These are phyloP conservation scores for Hemiprocne comata DNA, from an alignment of 2,113 vertebrate genomes.

Conservation along the genomic window DNA sequence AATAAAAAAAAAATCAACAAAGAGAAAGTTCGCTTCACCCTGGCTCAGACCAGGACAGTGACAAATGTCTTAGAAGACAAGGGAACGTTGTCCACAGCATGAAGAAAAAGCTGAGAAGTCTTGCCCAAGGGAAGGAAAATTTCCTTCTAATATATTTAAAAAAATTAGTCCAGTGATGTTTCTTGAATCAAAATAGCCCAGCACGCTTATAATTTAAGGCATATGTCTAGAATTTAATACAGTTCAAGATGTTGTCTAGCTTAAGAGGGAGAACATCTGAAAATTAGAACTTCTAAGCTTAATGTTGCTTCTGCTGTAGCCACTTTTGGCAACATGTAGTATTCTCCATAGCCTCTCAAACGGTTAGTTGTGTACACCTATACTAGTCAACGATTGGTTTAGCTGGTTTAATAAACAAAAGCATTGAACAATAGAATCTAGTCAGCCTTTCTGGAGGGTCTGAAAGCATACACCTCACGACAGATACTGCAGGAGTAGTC, in stretches of 20 bases:
- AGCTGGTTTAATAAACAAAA: neutral
- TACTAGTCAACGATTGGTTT: neutral
- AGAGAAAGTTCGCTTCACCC: too few relatives aligned
- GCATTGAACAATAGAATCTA: neutral
- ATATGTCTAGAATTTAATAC: neutral
- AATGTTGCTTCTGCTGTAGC: neutral
- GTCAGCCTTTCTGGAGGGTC: neutral
- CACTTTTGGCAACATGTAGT: neutral
- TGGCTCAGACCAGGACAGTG: neutral
- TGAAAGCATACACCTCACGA: neutral
- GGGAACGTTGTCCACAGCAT: neutral
- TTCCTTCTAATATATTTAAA: neutral
- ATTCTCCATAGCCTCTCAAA: neutral
- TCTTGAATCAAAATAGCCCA: neutral
- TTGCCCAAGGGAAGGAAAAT: neutral
- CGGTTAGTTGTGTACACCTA: rapidly evolving
- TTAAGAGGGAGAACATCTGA: neutral
- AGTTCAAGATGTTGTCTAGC: neutral
- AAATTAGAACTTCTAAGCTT: neutral
- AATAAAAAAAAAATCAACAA: too few relatives aligned
- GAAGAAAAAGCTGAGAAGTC: neutral
- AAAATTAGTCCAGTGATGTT: neutral
- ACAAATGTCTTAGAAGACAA: neutral
- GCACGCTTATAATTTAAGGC: neutral
- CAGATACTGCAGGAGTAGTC: neutral